Base-by-base conservation (phyloP, 2,888 invertebrate genomes). In the Polydrusus pterygomalis region DNA sequence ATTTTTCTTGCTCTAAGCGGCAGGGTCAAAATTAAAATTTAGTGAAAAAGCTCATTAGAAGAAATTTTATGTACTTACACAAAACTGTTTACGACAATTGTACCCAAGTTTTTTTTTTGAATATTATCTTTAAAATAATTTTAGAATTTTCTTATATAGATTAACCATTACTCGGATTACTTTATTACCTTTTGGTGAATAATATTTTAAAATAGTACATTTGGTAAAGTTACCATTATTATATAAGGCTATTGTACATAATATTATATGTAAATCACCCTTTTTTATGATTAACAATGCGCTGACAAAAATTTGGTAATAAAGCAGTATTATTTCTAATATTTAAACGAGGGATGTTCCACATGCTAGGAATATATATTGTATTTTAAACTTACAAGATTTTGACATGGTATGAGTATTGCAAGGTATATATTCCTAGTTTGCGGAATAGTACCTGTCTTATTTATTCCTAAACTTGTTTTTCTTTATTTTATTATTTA, bases 341-440 rank as follows among this genome's bases (percentile, higher is more conserved):
- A 13, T 10, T n/a, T n/a, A n/a, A n/a, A 65, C 15, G 17, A 60
- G 71, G 67, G 67, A 47, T 68, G 40, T 86, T 85, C 83, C 86
- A 86, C 87, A 86, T 85, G 85, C 85, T 84, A 83, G 84, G 84
- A 84, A 82, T 76, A 62, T 71, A 68, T 18, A 13, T n/a, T 34
- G n/a, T 56, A 47, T 47, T 8, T 54, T 25, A 54, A 62, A 15
- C 56, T 62, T 17, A 9, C 7, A 10, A 70, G 34, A 13, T 49
- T 38, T 40, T 13, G 34, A 47, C 11, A 15, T 80, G 82, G 82
- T 81, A 83, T 82, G 81, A 83, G 81, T 80, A 82, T 77, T 80
- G 75, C 75, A 76, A 77, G 77, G 76, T 70, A 75, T 70, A 75
- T 80, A 77, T 83, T 83, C 83, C 84, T 84, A 82, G 78, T 79